Conservation (phyloP, 2,797 vertebrate species). For the Pristis pectinata region DNA sequence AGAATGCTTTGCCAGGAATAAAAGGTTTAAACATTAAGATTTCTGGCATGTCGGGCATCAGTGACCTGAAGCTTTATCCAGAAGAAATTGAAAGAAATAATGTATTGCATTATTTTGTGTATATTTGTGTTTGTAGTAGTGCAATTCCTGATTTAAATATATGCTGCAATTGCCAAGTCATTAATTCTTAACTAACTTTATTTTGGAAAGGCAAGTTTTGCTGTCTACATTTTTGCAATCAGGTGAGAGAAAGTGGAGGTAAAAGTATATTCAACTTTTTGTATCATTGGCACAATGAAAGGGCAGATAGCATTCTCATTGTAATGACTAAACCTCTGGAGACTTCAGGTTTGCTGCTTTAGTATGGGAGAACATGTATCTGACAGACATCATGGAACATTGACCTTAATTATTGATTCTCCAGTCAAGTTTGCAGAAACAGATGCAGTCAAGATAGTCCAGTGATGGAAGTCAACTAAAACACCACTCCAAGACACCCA, state of each 20-base stretch:
- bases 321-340: not conserved
- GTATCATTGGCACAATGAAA: not conserved
- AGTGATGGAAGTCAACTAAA: not conserved
- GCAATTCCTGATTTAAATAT: not conserved
- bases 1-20: not conserved
- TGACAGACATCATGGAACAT: not conserved
- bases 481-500: not conserved
- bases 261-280: not conserved
- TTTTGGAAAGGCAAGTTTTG: not conserved
- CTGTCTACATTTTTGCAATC: not conserved
- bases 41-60: not conserved
- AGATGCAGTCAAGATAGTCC: not conserved
- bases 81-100: not conserved
- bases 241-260: not conserved
- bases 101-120: not conserved
- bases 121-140: no score
- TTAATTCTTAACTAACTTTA: not conserved
- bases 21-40: not conserved
- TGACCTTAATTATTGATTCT: slow-evolving; percentile 29
- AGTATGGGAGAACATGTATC: not conserved
- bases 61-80: not conserved
- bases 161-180: not conserved
- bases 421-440: not conserved
- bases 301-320: not conserved
- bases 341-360: not conserved